Evolutionary conservation across 2,113 vertebrate species (phyloP).

Genomic region (Micromys minutus): DNA sequence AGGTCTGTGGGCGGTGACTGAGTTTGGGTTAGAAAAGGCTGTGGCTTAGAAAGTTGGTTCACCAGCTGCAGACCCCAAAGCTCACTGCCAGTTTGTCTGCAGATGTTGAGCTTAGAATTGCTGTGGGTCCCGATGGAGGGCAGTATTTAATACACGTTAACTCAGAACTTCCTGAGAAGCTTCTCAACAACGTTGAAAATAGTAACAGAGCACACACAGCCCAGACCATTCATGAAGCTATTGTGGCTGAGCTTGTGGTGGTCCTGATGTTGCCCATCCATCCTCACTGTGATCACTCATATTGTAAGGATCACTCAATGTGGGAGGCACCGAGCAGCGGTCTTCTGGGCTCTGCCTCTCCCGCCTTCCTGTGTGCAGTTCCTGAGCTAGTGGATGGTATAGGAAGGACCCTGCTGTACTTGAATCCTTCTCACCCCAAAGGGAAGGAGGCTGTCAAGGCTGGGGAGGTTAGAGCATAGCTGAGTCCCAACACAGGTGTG

Average conservation of each 20-base stretch:
- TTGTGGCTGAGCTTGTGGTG: not conserved
- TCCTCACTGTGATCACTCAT: not conserved
- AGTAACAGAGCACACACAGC: not conserved
- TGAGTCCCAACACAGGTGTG: not conserved
- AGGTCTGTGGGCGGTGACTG: not conserved
- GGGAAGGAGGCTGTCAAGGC: not conserved
- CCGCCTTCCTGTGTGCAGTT: fast-evolving
- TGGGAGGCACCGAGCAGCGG: not conserved
- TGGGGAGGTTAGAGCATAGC: not conserved
- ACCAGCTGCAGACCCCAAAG: not conserved
- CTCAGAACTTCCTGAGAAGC: not conserved
- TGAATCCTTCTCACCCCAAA: not conserved
- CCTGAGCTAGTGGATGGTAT: not conserved
- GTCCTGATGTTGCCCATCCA: not conserved
- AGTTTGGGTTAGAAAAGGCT: conserved; percentile 20
- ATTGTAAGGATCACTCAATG: not conserved
- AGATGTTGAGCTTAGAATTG: not conserved
- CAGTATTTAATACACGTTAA: not conserved
- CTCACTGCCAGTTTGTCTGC: not conserved
- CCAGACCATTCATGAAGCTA: not conserved
- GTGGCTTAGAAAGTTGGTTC: conserved; percentile 6
- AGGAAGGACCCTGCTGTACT: not conserved
- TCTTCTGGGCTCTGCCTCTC: not conserved
- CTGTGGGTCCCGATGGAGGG: not conserved
- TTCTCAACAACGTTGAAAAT: not conserved